Percentiles rank a stretch among this genome's conserved stretches.
phyloP scores from a whole-genome alignment of 2,113 vertebrate genomes.

The Platichthys flesus region DNA sequence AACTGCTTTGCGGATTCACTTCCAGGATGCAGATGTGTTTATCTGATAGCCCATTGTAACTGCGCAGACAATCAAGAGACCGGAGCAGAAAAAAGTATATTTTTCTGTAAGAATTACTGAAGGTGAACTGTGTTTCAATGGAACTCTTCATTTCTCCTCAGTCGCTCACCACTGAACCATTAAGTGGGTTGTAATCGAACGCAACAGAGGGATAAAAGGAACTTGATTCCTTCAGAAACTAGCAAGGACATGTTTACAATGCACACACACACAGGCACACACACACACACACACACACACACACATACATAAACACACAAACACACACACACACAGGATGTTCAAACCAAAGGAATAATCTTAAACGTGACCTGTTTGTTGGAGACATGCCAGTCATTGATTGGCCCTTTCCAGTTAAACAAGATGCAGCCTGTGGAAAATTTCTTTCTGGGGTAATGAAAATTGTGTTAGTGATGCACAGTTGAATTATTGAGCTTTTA shows the following conservation, averaged over 20 bases:
- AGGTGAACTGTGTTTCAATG: slow-evolving; percentile 31
- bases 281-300: neutral
- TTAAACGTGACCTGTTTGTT: neutral
- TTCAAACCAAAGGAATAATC: neutral
- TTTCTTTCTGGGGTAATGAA: slow-evolving; percentile 28
- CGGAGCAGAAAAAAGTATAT: slow-evolving; percentile 13
- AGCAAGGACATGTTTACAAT: neutral
- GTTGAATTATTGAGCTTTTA: slow-evolving; percentile 52
- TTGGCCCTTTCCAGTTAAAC: slow-evolving; percentile 36
- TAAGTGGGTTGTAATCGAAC: neutral
- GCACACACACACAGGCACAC: neutral
- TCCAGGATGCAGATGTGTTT: slow-evolving; percentile 39
- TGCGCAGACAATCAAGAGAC: slow-evolving; percentile 42
- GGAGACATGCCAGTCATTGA: slow-evolving; percentile 43
- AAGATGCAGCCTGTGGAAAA: slow-evolving; percentile 48
- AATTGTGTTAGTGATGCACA: slow-evolving; percentile 40
- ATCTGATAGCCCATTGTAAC: slow-evolving; percentile 49
- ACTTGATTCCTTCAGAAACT: slow-evolving; percentile 13
- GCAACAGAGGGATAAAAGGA: slow-evolving; percentile 22
- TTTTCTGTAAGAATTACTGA: slow-evolving; percentile 49
- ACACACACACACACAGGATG: neutral
- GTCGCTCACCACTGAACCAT: slow-evolving; percentile 15
- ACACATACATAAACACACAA: neutral
- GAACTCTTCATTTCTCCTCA: slow-evolving; percentile 12
- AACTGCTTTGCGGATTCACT: slow-evolving; percentile 27